phyloP scores from a whole-genome alignment of 2,113 vertebrate species.

The Nothobranchius kuhntae region DNA sequence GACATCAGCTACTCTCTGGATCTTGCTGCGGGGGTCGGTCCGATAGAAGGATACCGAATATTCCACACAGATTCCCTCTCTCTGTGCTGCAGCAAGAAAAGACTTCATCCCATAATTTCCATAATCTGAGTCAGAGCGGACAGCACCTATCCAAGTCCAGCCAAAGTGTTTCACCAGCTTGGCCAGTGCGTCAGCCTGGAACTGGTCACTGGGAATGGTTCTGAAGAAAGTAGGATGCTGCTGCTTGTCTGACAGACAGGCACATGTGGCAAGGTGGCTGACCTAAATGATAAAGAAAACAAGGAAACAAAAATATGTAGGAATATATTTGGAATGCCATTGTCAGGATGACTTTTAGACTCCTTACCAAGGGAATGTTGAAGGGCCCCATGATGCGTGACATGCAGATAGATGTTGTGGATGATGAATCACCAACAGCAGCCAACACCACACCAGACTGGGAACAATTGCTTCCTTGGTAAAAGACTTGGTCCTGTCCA shows the following conservation, averaged over 20 bases:
- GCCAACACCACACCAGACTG: constrained; percentile 25
- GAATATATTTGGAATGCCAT: too few relatives aligned
- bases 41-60: constrained; percentile 69
- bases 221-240: constrained; percentile 76
- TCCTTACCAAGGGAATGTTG: constrained; percentile 69
- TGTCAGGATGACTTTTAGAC: background rate
- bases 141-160: constrained; percentile 80
- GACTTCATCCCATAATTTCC: constrained; percentile 73
- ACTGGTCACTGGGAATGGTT: constrained; percentile 78
- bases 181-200: constrained; percentile 73
- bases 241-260: constrained; percentile 74
- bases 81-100: constrained; percentile 60
- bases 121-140: constrained; percentile 75
- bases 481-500: constrained; percentile 17
- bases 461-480: constrained; percentile 36
- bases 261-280: constrained; percentile 75
- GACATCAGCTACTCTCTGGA: constrained; percentile 62
- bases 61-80: constrained; percentile 74
- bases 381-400: background rate
- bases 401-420: constrained; percentile 3
- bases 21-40: constrained; percentile 51
- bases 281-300: constrained; percentile 54
- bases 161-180: constrained; percentile 72
- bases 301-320: too few relatives aligned
- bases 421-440: constrained; percentile 1